Evolutionary conservation across 2,113 vertebrate species (phyloP).

Genomic region (Ailuropoda melanoleuca): DNA sequence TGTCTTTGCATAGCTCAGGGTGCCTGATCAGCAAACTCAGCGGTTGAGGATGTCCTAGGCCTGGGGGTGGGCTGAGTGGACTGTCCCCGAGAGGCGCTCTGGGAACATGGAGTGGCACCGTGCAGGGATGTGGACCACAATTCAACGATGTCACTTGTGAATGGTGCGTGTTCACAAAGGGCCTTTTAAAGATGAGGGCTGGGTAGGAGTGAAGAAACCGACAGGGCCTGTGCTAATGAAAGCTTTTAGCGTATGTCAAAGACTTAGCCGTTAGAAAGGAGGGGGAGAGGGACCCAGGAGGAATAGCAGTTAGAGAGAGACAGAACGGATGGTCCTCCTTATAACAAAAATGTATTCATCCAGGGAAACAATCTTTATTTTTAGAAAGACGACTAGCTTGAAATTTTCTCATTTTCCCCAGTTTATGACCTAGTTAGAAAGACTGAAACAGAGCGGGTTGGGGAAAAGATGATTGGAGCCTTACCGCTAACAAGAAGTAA

Average conservation of each 20-base stretch:
- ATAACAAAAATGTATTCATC: not conserved
- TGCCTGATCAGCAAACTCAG: not conserved
- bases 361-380: not conserved
- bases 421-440: not conserved
- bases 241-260: not conserved
- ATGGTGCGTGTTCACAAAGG: not conserved
- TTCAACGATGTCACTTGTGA: not conserved
- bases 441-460: not conserved
- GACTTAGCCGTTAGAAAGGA: not conserved
- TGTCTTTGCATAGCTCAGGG: not conserved
- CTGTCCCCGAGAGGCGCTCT: not conserved
- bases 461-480: not conserved
- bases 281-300: not conserved
- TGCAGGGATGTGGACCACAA: not conserved
- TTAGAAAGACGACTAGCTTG: slow-evolving; percentile 16
- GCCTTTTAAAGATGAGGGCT: not conserved
- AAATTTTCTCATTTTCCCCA: not conserved
- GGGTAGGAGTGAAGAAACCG: not conserved
- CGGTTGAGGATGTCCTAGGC: not conserved
- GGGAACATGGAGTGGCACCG: not conserved
- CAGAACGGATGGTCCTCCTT: not conserved
- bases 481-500: not conserved
- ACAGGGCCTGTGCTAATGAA: not conserved
- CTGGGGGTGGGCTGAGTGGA: not conserved
- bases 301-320: not conserved